Percentiles rank a stretch among this genome's conserved stretches.
Evolutionary conservation across 2,797 vertebrate genomes (phyloP).

Genomic region (Halcyon smyrnensis): DNA sequence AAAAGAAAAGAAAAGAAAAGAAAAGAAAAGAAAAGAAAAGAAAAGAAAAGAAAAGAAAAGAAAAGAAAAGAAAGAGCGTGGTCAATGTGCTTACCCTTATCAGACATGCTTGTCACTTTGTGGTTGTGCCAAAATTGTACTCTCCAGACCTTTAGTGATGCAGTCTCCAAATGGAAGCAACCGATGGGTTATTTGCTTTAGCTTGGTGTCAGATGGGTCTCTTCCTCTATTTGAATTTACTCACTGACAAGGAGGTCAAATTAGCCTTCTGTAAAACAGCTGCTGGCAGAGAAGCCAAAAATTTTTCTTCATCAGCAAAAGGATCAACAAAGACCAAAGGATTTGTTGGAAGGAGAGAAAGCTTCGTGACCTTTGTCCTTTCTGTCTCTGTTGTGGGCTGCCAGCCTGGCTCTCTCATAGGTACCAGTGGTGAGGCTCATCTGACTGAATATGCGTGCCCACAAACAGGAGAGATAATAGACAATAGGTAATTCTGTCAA

Average conservation of each 20-base stretch:
- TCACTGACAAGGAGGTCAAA: not conserved
- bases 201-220: not conserved
- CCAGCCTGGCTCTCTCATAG: not conserved
- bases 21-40: no score
- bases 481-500: accelerated
- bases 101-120: not conserved
- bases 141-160: not conserved
- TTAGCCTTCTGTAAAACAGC: not conserved
- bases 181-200: not conserved
- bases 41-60: no score
- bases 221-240: not conserved
- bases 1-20: no score
- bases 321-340: not conserved
- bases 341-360: not conserved
- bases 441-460: no score
- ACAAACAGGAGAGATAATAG: not conserved
- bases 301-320: not conserved
- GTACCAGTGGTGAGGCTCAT: not conserved
- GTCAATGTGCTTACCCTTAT: not conserved
- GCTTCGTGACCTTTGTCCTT: not conserved
- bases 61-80: accelerated
- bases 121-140: not conserved
- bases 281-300: not conserved
- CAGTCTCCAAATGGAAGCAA: not conserved
- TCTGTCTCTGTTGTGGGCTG: not conserved